phyloP scores from a whole-genome alignment of 2,113 vertebrate species.

The Nesoenas mayeri region DNA sequence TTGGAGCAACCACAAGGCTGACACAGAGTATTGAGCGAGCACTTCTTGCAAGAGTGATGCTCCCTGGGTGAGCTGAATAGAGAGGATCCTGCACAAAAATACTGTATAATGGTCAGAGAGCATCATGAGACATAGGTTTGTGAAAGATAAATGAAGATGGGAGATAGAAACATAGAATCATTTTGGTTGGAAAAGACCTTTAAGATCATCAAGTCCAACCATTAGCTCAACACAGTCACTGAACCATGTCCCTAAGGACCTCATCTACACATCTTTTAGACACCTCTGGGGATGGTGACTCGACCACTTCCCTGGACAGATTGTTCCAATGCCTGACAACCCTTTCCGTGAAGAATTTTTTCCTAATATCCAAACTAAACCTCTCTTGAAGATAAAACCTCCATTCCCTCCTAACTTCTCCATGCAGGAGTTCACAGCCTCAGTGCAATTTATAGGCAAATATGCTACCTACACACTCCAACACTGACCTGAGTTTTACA shows the following conservation, averaged over 20 bases:
- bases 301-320: too few species aligned
- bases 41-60: not conserved
- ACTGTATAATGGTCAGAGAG: not conserved
- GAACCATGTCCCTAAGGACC: too few species aligned
- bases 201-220: too few species aligned
- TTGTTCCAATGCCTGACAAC: too few species aligned
- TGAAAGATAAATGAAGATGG: not conserved
- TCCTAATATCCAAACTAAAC: too few species aligned
- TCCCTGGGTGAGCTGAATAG: not conserved
- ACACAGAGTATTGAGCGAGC: not conserved
- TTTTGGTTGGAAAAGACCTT: too few species aligned
- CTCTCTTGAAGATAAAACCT: too few species aligned
- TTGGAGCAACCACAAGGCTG: fast-evolving
- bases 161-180: not conserved
- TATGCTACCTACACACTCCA: not conserved
- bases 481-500: not conserved
- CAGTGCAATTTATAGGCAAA: not conserved
- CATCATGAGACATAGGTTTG: not conserved
- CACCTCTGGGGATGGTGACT: too few species aligned
- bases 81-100: not conserved
- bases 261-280: too few species aligned
- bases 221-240: too few species aligned
- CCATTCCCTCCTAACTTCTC: not conserved
- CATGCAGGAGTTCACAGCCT: not conserved
- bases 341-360: too few species aligned